Percentiles rank a stretch among this genome's conserved stretches.
Conservation (phyloP, 2,113 vertebrate species). For the Cyphomyrus plagiostoma region DNA sequence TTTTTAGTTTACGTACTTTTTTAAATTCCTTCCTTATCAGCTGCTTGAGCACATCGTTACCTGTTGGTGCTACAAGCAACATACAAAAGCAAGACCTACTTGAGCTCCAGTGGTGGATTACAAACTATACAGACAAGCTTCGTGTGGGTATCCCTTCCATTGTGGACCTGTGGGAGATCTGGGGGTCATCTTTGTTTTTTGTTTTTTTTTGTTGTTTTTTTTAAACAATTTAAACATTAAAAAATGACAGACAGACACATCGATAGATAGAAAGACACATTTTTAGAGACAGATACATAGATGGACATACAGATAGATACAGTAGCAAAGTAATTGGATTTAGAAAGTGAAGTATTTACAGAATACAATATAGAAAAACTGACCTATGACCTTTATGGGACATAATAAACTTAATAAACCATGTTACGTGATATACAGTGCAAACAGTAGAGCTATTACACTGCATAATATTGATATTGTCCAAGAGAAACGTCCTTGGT, state of each 20-base stretch:
- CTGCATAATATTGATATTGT: not conserved
- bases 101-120: not conserved
- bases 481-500: not conserved
- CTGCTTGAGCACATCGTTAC: constrained; percentile 31
- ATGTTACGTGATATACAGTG: not conserved
- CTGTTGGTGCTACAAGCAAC: constrained; percentile 17
- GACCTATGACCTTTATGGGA: not conserved
- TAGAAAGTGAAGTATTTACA: too few species aligned
- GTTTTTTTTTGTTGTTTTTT: too few species aligned
- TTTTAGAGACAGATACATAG: too few species aligned
- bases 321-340: too few species aligned
- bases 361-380: not conserved
- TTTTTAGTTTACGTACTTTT: not conserved
- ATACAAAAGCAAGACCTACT: not conserved
- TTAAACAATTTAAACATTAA: not conserved
- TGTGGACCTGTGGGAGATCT: not conserved
- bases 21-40: constrained; percentile 7
- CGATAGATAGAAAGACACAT: too few species aligned
- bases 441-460: not conserved
- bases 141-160: constrained; percentile 11
- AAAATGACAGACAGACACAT: not conserved
- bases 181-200: not conserved
- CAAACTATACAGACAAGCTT: not conserved
- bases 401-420: not conserved
- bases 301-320: too few species aligned